Base-by-base conservation (phyloP, 2,797 vertebrate genomes). In the Astyanax mexicanus region DNA sequence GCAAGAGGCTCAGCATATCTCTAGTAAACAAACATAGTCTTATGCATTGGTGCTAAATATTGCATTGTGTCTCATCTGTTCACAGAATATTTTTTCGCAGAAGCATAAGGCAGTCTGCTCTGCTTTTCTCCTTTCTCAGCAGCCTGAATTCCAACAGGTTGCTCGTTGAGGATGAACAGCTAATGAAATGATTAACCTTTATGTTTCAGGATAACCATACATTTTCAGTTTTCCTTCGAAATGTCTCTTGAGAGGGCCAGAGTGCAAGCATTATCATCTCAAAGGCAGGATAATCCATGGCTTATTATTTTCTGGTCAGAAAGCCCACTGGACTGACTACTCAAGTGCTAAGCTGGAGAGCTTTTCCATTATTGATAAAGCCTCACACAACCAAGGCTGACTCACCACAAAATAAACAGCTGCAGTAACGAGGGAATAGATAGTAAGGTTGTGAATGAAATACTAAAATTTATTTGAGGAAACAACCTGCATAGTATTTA, bases 351-450 rank as follows among this genome's bases (percentile, higher is more conserved):
- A 45, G 42, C 10, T 11, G 2, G n/a, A 71, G 6, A 77, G 60
- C 51, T n/a, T 29, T 17, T 19, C 37, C 57, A 37, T 38, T 67
- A 74, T 42, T 57, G 66, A 70, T 51, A 42, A 49, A 42, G 45
- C 15, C 25, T 55, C 42, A 27, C 7, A 37, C 60, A 75, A 49
- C 65, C 10, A 60, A 49, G 21, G 44, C 25, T 51, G 27, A 80
- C 65, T 66, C 54, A 70, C 51, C 70, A 32, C 13, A 58, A 32
- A 52, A 69, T 57, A 57, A 69, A 69, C 55, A 69, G 25, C 37
- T 67, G 29, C 38, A 57, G 10, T 27, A 74, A 17, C 40, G 58
- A 4, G n/a, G 38, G 35, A 61, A 55, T 54, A 52, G 0, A 32
- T 15, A 45, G 45, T 11, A 4, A n/a, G 15, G 15, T 44, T 38